Percentiles rank a stretch among this genome's conserved stretches.
Evolutionary conservation across 2,797 vertebrate genomes (phyloP).

Genomic region (Gouania willdenowi): DNA sequence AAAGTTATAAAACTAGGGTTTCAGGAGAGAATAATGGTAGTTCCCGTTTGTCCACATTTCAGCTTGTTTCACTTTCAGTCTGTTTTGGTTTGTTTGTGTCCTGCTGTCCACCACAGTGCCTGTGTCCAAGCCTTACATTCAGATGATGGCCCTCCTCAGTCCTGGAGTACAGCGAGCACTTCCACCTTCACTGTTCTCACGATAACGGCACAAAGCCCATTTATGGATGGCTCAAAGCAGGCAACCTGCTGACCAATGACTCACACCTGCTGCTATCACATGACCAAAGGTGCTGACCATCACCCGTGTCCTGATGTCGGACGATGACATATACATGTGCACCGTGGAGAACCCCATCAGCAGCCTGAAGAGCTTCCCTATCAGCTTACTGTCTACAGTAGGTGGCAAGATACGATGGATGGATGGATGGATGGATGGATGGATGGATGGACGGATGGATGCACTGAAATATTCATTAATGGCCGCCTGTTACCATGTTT

Average conservation of each 20-base stretch:
- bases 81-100: conserved; percentile 11
- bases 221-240: conserved; percentile 92
- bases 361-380: conserved; percentile 82
- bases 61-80: not conserved
- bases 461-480: too few species aligned
- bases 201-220: conserved; percentile 91
- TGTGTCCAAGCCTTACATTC: conserved; percentile 88
- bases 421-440: too few species aligned
- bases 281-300: conserved; percentile 94
- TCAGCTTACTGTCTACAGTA: conserved; percentile 95
- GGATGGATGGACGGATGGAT: too few species aligned
- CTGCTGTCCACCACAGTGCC: conserved; percentile 75
- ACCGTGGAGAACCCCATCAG: conserved; percentile 93
- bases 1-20: too few species aligned
- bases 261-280: conserved; percentile 87
- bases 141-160: conserved; percentile 90
- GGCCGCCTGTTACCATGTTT: too few species aligned
- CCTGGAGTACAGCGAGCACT: conserved; percentile 90
- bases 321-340: conserved; percentile 89
- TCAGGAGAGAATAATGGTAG: too few species aligned
- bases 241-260: conserved; percentile 87
- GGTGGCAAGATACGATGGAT: conserved; percentile 59
- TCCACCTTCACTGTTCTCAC: conserved; percentile 90
- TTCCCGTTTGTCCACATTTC: too few species aligned
- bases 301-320: conserved; percentile 85